Conservation (phyloP, 2,888 invertebrate genomes). For the Strigamia maritima region DNA sequence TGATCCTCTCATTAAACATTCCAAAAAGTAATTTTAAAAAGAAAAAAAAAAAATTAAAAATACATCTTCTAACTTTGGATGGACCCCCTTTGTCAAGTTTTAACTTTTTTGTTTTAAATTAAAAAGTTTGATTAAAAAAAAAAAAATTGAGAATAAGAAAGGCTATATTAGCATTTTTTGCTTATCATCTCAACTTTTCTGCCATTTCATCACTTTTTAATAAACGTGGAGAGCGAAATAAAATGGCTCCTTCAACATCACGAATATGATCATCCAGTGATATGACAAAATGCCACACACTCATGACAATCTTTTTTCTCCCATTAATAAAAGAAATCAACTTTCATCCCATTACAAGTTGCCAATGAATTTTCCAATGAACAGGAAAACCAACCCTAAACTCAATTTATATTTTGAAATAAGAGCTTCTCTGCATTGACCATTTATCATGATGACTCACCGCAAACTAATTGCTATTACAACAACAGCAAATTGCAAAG, state of each 20-base stretch:
- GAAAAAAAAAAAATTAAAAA: too few relatives aligned
- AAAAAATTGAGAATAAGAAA: neutral
- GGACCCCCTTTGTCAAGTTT: too few relatives aligned
- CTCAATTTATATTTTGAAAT: neutral
- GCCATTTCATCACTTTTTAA: neutral
- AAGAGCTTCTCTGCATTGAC: neutral
- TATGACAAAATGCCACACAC: neutral
- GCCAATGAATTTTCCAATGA: too few relatives aligned
- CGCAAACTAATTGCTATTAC: slow-evolving; percentile 12
- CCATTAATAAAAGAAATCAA: neutral
- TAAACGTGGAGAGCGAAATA: neutral
- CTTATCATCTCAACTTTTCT: neutral
- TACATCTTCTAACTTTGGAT: too few relatives aligned
- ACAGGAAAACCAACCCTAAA: too few relatives aligned
- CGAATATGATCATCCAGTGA: neutral
- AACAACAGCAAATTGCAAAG: neutral
- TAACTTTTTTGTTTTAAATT: too few relatives aligned
- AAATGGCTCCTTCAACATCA: neutral
- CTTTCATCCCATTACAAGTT: too few relatives aligned
- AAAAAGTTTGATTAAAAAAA: neutral
- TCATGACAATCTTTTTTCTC: neutral
- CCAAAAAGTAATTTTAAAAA: too few relatives aligned
- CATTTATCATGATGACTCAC: slow-evolving; percentile 9
- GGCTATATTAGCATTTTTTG: neutral
- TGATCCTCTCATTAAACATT: too few relatives aligned